Evolutionary conservation across 2,888 invertebrate species (phyloP), one percentile per base, ranked within the genome.

Genomic region (Nezara viridula): DNA sequence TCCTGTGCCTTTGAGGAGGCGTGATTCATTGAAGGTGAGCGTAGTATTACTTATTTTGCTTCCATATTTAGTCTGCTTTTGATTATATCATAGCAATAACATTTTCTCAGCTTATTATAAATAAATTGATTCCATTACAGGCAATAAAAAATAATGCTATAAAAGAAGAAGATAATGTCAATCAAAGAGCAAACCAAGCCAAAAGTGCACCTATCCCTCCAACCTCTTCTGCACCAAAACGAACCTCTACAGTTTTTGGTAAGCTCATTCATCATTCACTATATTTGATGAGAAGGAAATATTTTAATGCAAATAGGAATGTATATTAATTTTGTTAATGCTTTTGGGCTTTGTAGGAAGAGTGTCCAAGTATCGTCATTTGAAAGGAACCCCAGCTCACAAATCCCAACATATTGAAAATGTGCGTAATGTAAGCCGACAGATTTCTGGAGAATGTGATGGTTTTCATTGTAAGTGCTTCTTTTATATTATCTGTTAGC

Each of bases 361-460:
- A 92, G 97, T 97, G 60, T 98, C 98, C 0, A 98, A 98, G 93
- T 98, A 98, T 93, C 95, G 98, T 1, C 98, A 98, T 92, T 93
- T 98, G 92, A 98, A 98, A 92, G 98, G 98, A 52, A 97, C 97
- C 9, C 96, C 97, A 0, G 96, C 96, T 0, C 98, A 98, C 93
- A 98, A 98, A 93, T 97, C 97, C 40, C 96, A 96, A 3, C 98
- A 98, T 92, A 96, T 98, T 91, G 98, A 98, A 92, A 98, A 98
- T 92, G 95, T 98, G 90, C 95, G 97, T 90, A 98, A 98, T 92
- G 94, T 98, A 77, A 97, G 97, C 92, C 95, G 97, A 86, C 98
- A 98, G 92, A 96, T 98, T 91, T 97, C 98, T 0, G 98, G 98
- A 1, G 98, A 98, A 93, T 98, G 98, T 92, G 98, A 98, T 92